These are phyloP conservation scores for Oophaga sylvatica DNA, from an alignment of 2,797 vertebrate genomes.

Conservation along the genomic window DNA sequence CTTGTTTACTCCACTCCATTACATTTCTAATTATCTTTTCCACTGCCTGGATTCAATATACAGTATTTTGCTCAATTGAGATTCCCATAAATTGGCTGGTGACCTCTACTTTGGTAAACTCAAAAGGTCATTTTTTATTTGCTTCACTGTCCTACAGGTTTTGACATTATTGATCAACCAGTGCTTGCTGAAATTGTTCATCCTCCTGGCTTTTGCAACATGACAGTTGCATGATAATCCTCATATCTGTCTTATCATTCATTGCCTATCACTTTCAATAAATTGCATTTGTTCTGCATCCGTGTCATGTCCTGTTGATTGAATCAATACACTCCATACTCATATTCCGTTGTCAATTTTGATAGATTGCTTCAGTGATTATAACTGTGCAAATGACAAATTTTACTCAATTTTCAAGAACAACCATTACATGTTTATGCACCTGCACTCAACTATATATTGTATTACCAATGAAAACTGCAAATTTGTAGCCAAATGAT, in stretches of 20 bases:
- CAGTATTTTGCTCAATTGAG: not conserved
- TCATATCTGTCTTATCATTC: not conserved
- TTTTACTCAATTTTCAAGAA: not conserved
- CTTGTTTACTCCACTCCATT: not conserved
- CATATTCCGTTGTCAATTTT: not conserved
- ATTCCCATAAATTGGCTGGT: not conserved
- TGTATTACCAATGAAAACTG: too few relatives aligned
- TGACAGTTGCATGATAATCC: not conserved
- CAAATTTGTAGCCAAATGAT: too few relatives aligned
- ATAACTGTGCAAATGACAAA: not conserved
- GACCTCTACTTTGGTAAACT: constrained; percentile 5
- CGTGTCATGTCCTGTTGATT: not conserved
- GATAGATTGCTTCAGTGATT: not conserved
- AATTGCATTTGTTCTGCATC: not conserved
- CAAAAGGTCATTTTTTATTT: constrained; percentile 2
- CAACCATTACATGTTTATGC: not conserved
- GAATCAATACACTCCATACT: not conserved
- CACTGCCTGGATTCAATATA: not conserved
- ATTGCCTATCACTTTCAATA: not conserved
- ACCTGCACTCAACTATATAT: too few relatives aligned
- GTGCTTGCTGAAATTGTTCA: not conserved
- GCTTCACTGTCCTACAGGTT: not conserved
- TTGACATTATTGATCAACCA: constrained; percentile 20
- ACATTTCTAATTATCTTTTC: not conserved
- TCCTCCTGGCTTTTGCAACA: not conserved